Percentiles rank a stretch among this genome's conserved stretches.
These are phyloP conservation scores for Podargus strigoides DNA, from an alignment of 2,797 vertebrate species.

Conservation along the genomic window DNA sequence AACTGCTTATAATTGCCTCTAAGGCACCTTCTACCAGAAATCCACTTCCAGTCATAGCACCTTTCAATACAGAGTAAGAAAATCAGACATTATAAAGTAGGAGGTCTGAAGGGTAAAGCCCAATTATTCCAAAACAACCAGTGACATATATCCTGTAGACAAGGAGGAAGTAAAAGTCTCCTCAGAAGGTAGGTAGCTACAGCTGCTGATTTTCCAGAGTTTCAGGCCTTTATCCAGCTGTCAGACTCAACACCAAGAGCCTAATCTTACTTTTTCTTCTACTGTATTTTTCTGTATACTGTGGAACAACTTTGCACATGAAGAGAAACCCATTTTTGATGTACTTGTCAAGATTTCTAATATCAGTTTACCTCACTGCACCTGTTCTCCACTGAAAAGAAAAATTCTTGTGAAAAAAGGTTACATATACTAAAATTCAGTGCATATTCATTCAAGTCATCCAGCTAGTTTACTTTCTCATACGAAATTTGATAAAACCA, in stretches of 20 bases:
- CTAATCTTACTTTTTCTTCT: not conserved
- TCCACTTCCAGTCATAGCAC: not conserved
- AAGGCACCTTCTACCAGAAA: not conserved
- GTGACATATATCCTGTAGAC: not conserved
- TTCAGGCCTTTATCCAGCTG: not conserved
- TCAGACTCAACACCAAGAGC: not conserved
- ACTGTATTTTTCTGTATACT: not conserved
- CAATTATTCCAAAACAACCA: not conserved
- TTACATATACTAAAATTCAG: not conserved
- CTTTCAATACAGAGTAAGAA: not conserved
- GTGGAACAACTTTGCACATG: not conserved
- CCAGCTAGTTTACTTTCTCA: not conserved
- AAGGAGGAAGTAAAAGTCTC: not conserved
- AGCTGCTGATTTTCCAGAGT: not conserved
- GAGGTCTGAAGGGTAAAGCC: not conserved
- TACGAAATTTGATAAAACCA: not conserved
- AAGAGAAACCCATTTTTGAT: slow-evolving; percentile 28
- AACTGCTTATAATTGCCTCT: not conserved
- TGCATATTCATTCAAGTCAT: not conserved
- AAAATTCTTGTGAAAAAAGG: not conserved
- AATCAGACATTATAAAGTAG: not conserved
- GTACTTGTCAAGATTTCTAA: slow-evolving; percentile 30
- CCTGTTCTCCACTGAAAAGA: not conserved
- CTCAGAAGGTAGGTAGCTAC: not conserved
- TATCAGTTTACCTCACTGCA: not conserved